phyloP scores from a whole-genome alignment of 2,797 vertebrate genomes.

The Anomalospiza imberbis region DNA sequence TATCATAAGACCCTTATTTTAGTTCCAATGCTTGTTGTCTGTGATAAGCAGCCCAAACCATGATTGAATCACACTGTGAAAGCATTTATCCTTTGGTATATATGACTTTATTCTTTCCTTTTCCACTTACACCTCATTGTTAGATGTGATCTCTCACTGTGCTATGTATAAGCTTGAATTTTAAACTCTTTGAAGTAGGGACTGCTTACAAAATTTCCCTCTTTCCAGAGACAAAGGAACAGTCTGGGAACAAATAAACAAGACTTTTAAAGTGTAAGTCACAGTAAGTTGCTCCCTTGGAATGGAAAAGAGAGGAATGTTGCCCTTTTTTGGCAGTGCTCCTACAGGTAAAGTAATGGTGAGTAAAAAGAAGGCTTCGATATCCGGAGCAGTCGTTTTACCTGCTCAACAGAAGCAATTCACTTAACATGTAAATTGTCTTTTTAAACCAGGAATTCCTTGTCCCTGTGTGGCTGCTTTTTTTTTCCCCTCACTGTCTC shows the following conservation, averaged over 20 bases:
- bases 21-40: background rate
- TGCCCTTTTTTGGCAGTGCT: background rate
- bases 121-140: background rate
- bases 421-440: background rate
- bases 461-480: background rate
- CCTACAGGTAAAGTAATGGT: background rate
- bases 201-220: background rate
- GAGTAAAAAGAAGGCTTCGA: background rate
- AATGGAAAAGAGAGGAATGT: background rate
- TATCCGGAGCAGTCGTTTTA: background rate
- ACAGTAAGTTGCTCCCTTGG: background rate
- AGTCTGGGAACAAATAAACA: background rate
- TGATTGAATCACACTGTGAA: background rate
- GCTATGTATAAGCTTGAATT: background rate
- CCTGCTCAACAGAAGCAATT: background rate
- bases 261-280: background rate
- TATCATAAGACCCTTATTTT: background rate
- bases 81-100: background rate
- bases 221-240: background rate
- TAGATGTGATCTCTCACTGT: background rate
- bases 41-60: background rate
- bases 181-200: background rate
- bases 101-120: background rate
- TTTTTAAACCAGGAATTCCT: background rate
- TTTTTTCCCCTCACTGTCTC: background rate